Evolutionary conservation across 2,888 invertebrate species (phyloP).

Genomic region (Zele albiditarsus): DNA sequence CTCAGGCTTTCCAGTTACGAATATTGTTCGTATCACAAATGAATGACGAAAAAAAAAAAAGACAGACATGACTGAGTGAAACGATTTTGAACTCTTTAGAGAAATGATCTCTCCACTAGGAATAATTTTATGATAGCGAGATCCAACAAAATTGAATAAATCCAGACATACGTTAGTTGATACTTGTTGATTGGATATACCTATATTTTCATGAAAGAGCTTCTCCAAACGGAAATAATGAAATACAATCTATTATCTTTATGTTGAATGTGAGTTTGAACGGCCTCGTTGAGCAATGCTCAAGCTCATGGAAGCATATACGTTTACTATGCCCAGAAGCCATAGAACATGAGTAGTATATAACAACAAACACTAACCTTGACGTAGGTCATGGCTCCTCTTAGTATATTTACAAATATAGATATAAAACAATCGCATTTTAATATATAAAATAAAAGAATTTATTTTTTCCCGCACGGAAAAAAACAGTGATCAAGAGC

Average conservation of each 20-base stretch:
- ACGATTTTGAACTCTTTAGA: no score
- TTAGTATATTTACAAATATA: neutral
- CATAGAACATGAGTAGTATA: slow-evolving; percentile 63
- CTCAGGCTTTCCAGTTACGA: no score
- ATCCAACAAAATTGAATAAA: neutral
- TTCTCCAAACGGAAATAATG: neutral
- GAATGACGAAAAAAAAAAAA: no score
- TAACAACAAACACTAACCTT: slow-evolving; percentile 64
- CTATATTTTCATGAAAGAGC: neutral
- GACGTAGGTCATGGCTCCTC: slow-evolving; percentile 14
- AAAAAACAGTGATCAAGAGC: no score
- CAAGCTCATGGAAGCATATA: slow-evolving; percentile 26
- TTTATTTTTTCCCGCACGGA: no score
- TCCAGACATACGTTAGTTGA: neutral
- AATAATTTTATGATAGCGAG: neutral
- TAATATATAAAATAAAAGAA: no score
- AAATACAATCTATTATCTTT: neutral
- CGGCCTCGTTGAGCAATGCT: slow-evolving; percentile 24
- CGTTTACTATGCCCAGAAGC: slow-evolving; percentile 56
- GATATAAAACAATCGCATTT: neutral
- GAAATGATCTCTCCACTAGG: neutral
- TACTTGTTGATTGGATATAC: neutral
- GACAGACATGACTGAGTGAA: no score
- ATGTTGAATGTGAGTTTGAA: slow-evolving; percentile 20
- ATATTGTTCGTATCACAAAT: no score